Conservation (phyloP, 2,888 invertebrate genomes). For the Callyntrura sp. region DNA sequence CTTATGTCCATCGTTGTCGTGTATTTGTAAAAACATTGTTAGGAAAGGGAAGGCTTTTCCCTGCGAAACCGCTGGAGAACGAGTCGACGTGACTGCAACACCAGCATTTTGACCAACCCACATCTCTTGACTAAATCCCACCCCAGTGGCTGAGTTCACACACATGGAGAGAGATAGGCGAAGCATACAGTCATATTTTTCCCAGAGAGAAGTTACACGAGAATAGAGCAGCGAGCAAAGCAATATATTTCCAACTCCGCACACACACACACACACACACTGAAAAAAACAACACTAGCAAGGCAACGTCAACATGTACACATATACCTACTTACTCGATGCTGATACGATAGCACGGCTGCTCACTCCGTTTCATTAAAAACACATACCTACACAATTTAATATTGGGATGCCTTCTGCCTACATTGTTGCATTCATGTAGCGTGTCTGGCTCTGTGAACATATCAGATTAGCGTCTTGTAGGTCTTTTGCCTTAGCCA, state of each 20-base stretch:
- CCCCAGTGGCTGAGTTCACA: conserved; percentile 79
- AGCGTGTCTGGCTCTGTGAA: conserved; percentile 68
- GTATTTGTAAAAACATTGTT: conserved; percentile 65
- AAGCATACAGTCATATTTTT: conserved; percentile 67
- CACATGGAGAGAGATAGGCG: conserved; percentile 64
- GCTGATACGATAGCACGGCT: conserved; percentile 37
- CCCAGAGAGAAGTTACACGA: conserved; percentile 61
- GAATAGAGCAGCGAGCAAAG: conserved; percentile 17
- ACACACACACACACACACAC: not conserved
- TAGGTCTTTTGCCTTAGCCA: conserved; percentile 52
- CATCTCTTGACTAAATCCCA: conserved; percentile 82
- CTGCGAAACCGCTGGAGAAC: conserved; percentile 74
- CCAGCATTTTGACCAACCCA: conserved; percentile 79
- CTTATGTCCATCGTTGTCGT: conserved; percentile 34
- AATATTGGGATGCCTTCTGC: conserved; percentile 42
- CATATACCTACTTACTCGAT: conserved; percentile 40
- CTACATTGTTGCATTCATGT: conserved; percentile 70
- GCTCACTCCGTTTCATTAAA: conserved; percentile 38
- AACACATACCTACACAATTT: not conserved
- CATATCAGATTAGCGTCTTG: conserved; percentile 49
- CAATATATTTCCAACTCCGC: conserved; percentile 31
- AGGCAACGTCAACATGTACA: conserved; percentile 40
- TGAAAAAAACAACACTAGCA: conserved; percentile 16
- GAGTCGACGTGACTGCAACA: conserved; percentile 80
- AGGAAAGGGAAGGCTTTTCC: conserved; percentile 69